These are phyloP conservation scores for Vollenhovia emeryi DNA, from an alignment of 1,140 invertebrate genomes.

Conservation along the genomic window DNA sequence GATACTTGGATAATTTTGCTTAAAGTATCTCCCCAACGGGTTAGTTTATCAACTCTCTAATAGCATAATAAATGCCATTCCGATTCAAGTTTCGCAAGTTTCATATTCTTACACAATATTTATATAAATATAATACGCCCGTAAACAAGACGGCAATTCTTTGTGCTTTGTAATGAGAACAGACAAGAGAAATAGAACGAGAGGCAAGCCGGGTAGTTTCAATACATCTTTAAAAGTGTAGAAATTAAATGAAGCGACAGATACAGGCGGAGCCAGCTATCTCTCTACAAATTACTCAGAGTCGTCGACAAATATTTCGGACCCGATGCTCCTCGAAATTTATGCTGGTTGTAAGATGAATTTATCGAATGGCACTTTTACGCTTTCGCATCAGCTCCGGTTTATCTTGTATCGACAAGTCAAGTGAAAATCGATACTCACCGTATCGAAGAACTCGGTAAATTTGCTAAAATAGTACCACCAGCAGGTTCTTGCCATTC, in stretches of 20 bases:
- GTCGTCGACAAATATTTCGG: background rate
- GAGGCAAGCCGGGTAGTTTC: background rate
- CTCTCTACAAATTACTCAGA: background rate
- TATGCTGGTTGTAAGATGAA: background rate
- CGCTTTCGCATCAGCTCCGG: background rate
- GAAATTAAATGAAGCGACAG: background rate
- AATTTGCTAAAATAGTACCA: constrained; percentile 99
- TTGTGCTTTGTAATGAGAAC: background rate
- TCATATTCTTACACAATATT: background rate
- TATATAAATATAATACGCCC: background rate
- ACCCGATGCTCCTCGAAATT: background rate
- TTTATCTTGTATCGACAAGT: background rate
- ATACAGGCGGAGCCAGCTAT: background rate
- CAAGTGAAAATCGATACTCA: constrained; percentile 80
- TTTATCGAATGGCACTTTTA: background rate
- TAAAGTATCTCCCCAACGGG: background rate
- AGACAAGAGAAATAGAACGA: background rate
- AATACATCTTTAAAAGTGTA: background rate
- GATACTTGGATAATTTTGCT: background rate
- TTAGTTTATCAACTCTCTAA: background rate
- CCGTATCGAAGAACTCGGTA: constrained; percentile 98
- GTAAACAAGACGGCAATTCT: background rate
- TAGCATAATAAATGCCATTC: background rate
- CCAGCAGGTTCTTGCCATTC: constrained; percentile 97
- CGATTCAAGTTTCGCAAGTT: background rate